A percentile compares a stretch with the other conserved stretches of the same genome.
Evolutionary conservation across 2,113 vertebrate species (phyloP).

Genomic region (Xyliphius kryptos): DNA sequence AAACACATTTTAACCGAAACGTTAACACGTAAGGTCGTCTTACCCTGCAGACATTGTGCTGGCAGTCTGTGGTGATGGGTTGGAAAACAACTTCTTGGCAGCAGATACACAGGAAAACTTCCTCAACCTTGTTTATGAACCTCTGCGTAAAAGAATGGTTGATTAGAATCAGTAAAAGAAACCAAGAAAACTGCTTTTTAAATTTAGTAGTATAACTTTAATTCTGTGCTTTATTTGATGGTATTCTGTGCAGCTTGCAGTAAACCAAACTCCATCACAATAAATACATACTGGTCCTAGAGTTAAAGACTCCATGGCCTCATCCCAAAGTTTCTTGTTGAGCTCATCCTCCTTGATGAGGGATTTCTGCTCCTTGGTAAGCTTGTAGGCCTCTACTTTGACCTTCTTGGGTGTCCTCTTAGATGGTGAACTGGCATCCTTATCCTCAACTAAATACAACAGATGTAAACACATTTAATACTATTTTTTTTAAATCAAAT

Average conservation of each 20-base stretch:
- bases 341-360: constrained; percentile 79
- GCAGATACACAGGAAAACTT: constrained; percentile 90
- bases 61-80: constrained; percentile 88
- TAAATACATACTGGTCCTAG: no score
- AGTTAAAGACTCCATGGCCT: constrained; percentile 77
- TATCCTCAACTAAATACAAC: constrained; percentile 36
- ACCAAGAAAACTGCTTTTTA: no score
- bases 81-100: constrained; percentile 92
- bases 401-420: constrained; percentile 73
- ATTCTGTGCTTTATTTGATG: no score
- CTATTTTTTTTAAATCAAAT: no score
- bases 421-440: constrained; percentile 49
- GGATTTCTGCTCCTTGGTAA: constrained; percentile 76
- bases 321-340: constrained; percentile 89
- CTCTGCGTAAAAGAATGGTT: constrained; percentile 58
- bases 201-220: no score
- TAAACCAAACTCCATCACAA: no score
- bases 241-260: no score
- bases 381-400: constrained; percentile 82
- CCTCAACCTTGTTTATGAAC: constrained; percentile 88
- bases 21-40: no score
- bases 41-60: constrained; percentile 96
- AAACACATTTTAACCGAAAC: no score
- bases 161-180: background rate
- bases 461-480: no score